Evolutionary conservation across 2,113 vertebrate genomes (phyloP).

Genomic region (Carettochelys insculpta): DNA sequence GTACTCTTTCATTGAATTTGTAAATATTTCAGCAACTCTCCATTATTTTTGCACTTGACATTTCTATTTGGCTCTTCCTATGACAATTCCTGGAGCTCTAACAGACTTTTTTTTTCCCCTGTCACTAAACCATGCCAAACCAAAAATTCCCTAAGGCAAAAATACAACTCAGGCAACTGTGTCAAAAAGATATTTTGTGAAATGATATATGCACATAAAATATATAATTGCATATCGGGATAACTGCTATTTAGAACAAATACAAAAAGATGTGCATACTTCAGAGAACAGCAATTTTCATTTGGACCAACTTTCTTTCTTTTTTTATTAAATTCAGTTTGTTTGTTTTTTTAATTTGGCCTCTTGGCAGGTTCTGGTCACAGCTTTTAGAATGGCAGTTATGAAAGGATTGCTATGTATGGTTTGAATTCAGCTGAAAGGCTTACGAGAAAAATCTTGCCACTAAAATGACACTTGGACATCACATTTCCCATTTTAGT

Average conservation of each 20-base stretch:
- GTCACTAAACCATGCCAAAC: not conserved
- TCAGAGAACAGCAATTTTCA: not conserved
- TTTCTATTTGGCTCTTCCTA: not conserved
- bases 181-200: not conserved
- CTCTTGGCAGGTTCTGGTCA: not conserved
- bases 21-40: not conserved
- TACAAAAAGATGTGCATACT: fast-evolving
- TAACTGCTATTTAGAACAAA: slow-evolving; percentile 9
- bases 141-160: not conserved
- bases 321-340: not conserved
- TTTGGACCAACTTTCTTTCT: not conserved
- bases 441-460: not conserved
- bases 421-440: not conserved
- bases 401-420: not conserved
- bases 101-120: not conserved
- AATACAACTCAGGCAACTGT: not conserved
- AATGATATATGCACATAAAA: not conserved
- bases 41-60: not conserved
- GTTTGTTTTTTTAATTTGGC: too few relatives aligned
- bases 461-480: too few relatives aligned
- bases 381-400: not conserved
- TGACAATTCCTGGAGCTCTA: not conserved
- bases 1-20: not conserved
- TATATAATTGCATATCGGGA: not conserved
- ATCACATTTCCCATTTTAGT: not conserved